A percentile compares a stretch with the other conserved stretches of the same genome.
Evolutionary conservation across 2,797 vertebrate genomes (phyloP).

Genomic region (Tangara arthus): DNA sequence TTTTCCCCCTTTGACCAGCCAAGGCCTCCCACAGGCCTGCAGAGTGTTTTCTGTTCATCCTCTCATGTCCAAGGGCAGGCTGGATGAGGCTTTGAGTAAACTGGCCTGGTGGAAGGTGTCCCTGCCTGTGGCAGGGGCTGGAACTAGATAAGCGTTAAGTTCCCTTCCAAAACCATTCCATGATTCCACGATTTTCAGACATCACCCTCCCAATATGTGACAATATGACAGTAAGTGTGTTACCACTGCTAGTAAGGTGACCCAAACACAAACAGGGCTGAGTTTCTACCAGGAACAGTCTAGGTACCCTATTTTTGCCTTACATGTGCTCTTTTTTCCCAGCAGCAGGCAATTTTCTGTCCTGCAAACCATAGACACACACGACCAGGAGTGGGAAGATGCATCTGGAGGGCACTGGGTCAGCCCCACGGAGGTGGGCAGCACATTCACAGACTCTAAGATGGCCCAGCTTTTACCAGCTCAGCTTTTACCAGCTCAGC

Average conservation of each 20-base stretch:
- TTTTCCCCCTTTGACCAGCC: rapidly evolving
- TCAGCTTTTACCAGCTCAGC: not conserved
- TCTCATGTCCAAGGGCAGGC: not conserved
- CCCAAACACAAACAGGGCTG: not conserved
- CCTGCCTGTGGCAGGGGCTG: not conserved
- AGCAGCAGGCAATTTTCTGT: not conserved
- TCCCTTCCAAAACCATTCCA: not conserved
- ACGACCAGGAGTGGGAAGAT: not conserved
- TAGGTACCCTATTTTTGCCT: not conserved
- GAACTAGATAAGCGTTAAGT: not conserved
- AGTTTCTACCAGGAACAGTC: not conserved
- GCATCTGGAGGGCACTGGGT: not conserved
- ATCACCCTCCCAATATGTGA: not conserved
- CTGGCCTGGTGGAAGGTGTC: not conserved
- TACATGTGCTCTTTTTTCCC: not conserved
- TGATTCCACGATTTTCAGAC: not conserved
- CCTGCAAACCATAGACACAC: not conserved
- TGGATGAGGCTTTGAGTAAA: not conserved
- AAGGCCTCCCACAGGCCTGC: not conserved
- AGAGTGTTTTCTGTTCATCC: not conserved
- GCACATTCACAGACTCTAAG: not conserved
- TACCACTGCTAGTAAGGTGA: not conserved
- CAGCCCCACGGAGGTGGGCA: not conserved
- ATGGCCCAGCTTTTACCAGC: not conserved
- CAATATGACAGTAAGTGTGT: rapidly evolving